These are phyloP conservation scores for Ammodytes marinus DNA, from an alignment of 2,113 vertebrate genomes.

Conservation along the genomic window DNA sequence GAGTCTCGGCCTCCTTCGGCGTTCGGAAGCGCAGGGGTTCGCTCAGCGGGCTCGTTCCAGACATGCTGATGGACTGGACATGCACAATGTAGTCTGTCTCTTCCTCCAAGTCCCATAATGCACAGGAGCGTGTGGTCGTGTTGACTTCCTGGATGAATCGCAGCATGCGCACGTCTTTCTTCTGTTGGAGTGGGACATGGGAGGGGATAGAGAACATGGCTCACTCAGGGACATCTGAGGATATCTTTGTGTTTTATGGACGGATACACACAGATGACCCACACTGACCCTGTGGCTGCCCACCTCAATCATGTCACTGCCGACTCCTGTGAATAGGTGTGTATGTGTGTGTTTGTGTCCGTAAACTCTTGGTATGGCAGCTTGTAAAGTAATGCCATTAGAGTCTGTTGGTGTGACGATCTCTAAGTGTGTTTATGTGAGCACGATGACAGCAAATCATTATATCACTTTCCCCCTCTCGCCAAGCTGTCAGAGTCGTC, in stretches of 20 bases:
- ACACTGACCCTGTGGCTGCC: conserved; percentile 2
- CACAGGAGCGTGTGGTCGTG: conserved; percentile 95
- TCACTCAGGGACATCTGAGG: not conserved
- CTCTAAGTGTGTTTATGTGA: conserved; percentile 10
- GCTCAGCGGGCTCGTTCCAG: conserved; percentile 92
- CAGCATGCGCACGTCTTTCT: conserved; percentile 96
- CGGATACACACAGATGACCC: not conserved
- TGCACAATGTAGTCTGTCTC: conserved; percentile 98
- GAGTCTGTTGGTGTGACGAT: not conserved
- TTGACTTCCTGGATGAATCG: conserved; percentile 99
- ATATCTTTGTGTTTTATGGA: too few species aligned
- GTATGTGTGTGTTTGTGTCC: conserved; percentile 1
- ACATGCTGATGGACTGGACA: conserved; percentile 94
- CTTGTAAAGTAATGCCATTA: not conserved
- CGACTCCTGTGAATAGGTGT: not conserved
- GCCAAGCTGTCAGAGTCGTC: conserved; percentile 32
- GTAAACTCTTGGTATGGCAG: not conserved
- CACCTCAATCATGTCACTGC: conserved; percentile 8
- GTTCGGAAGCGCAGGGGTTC: conserved; percentile 94
- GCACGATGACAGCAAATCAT: not conserved
- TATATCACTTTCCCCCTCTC: conserved; percentile 28
- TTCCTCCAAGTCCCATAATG: conserved; percentile 97
- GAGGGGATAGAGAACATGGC: not conserved
- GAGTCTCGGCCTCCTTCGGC: conserved; percentile 92
- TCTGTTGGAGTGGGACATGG: conserved; percentile 80